phyloP scores from a whole-genome alignment of 2,113 vertebrate species.

The Indri indri region DNA sequence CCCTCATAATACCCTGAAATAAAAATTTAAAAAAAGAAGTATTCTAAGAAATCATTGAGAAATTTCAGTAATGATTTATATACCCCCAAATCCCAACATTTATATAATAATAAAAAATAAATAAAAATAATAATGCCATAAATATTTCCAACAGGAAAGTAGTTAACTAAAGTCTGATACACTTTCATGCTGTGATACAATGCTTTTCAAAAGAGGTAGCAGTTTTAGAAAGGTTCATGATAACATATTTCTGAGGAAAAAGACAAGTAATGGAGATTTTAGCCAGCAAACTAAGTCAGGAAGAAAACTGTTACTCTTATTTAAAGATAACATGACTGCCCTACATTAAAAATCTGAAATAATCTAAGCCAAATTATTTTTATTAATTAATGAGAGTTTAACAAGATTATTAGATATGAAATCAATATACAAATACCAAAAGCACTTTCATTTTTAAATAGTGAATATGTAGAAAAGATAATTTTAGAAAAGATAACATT shows the following conservation, averaged over 20 bases:
- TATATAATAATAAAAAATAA: not conserved
- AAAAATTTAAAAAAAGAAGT: too few species aligned
- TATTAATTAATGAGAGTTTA: not conserved
- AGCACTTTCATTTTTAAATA: not conserved
- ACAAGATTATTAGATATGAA: not conserved
- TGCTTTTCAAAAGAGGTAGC: not conserved
- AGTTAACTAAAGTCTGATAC: not conserved
- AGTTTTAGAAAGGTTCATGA: not conserved
- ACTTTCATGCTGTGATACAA: not conserved
- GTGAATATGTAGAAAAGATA: not conserved
- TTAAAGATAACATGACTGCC: not conserved
- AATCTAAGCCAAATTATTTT: not conserved
- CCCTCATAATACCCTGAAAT: too few species aligned
- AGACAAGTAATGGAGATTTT: not conserved
- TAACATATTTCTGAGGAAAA: not conserved
- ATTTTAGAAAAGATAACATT: not conserved
- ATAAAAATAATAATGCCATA: not conserved
- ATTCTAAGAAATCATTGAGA: not conserved
- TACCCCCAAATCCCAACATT: not conserved
- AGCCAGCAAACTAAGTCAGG: not conserved
- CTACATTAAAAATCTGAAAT: not conserved
- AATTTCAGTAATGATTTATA: not conserved
- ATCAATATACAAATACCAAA: not conserved
- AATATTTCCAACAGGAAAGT: not conserved
- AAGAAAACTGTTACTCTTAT: not conserved